Conservation (phyloP, 2,888 invertebrate species). For the Drosophila ezoana region DNA sequence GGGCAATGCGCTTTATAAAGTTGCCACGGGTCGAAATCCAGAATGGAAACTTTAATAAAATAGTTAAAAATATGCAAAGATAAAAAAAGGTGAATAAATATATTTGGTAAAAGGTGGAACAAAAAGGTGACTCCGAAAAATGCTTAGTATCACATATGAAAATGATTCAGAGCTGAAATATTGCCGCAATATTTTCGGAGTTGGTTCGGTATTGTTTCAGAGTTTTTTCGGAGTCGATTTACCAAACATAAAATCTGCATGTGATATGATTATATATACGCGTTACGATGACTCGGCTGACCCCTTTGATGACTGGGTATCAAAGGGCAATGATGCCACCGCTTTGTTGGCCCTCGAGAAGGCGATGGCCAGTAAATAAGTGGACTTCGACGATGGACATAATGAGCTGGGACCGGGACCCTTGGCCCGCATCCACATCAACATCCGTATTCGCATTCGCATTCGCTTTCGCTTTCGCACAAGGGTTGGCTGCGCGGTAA, state of each 20-base stretch:
- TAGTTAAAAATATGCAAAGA: neutral
- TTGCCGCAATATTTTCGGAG: neutral
- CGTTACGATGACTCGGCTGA: conserved; percentile 8
- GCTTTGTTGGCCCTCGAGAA: conserved; percentile 6
- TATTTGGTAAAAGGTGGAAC: too few species aligned
- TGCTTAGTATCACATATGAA: too few species aligned
- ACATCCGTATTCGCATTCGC: conserved; percentile 2
- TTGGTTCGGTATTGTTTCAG: too few species aligned
- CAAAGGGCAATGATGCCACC: conserved; percentile 6
- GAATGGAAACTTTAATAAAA: neutral
- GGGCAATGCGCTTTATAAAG: conserved; percentile 15
- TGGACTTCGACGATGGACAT: conserved; percentile 45
- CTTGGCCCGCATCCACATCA: conserved; percentile 3
- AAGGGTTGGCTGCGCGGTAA: conserved; percentile 72
- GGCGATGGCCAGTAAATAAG: conserved; percentile 61
- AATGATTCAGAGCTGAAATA: neutral
- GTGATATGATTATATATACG: neutral
- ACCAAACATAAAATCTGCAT: neutral
- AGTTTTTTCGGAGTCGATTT: neutral
- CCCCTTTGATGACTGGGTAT: conserved; percentile 8
- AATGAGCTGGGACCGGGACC: conserved; percentile 44
- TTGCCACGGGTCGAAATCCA: too few species aligned
- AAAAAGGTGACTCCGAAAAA: neutral
- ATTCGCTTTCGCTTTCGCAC: conserved; percentile 19
- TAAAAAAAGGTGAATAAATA: neutral